A percentile compares a stretch with the other conserved stretches of the same genome.
Evolutionary conservation across 2,888 invertebrate species (phyloP).

Genomic region (Cataglyphis livida): DNA sequence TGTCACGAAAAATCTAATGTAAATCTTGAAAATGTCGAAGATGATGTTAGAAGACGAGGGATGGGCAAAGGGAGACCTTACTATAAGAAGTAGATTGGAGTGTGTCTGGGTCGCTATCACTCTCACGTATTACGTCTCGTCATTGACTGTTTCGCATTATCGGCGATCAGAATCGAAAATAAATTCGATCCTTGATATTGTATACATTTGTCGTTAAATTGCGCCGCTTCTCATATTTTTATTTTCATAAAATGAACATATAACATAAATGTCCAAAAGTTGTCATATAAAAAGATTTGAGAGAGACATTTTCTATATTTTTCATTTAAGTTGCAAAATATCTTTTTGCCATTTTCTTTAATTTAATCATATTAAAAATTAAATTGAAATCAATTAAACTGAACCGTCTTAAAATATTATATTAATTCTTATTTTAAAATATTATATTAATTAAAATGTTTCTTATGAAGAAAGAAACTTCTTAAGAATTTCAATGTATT

Average conservation of each 20-base stretch:
- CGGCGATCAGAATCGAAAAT: slow-evolving; percentile 9
- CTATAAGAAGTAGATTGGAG: slow-evolving; percentile 85
- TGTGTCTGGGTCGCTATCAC: slow-evolving; percentile 47
- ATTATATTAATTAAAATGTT: background rate
- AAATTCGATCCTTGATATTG: background rate
- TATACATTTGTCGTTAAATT: background rate
- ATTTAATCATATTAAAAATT: background rate
- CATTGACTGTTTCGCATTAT: slow-evolving; percentile 15
- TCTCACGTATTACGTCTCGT: slow-evolving; percentile 30
- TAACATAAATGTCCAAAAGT: background rate
- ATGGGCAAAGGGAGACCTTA: slow-evolving; percentile 78
- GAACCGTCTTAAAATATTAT: background rate
- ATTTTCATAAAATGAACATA: background rate
- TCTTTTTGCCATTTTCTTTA: background rate
- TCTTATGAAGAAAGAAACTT: background rate
- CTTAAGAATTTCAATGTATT: background rate
- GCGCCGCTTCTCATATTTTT: background rate
- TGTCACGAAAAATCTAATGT: slow-evolving; percentile 82
- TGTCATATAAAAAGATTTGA: background rate
- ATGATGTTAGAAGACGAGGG: slow-evolving; percentile 13
- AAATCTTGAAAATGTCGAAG: slow-evolving; percentile 79
- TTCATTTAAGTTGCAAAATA: background rate
- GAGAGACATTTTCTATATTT: background rate
- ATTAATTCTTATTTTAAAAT: too few species aligned
- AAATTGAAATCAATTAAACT: background rate